phyloP scores from a whole-genome alignment of 2,797 vertebrate genomes.

The Parauchenoglanis punctatus region DNA sequence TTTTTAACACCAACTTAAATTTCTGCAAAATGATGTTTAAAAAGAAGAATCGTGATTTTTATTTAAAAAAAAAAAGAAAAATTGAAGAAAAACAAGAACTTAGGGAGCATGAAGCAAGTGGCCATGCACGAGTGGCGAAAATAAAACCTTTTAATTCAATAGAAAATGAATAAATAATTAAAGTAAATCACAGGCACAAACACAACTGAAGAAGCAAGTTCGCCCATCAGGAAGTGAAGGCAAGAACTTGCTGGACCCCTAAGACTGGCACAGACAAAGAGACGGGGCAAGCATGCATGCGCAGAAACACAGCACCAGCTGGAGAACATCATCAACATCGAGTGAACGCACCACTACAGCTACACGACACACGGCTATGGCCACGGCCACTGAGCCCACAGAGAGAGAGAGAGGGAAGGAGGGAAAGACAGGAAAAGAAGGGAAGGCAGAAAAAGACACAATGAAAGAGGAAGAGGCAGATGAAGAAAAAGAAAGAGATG shows the following conservation, averaged over 20 bases:
- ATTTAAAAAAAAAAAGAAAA: conserved; percentile 3
- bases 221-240: conserved; percentile 48
- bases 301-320: conserved; percentile 63
- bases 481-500: neutral
- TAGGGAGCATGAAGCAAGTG: conserved; percentile 50
- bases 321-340: conserved; percentile 58
- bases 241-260: conserved; percentile 55
- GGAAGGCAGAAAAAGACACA: neutral
- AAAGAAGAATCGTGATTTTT: conserved; percentile 19
- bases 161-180: conserved; percentile 38
- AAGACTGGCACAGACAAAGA: conserved; percentile 61
- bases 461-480: neutral
- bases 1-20: conserved; percentile 48
- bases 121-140: conserved; percentile 56
- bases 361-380: conserved; percentile 59
- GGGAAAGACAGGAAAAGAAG: neutral
- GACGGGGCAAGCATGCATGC: conserved; percentile 75
- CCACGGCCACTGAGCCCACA: conserved; percentile 49
- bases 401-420: conserved; percentile 10
- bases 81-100: neutral
- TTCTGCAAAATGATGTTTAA: conserved; percentile 37
- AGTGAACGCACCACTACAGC: conserved; percentile 59
- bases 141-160: conserved; percentile 38
- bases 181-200: conserved; percentile 63
- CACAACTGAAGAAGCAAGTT: conserved; percentile 59